A percentile compares a stretch with the other conserved stretches of the same genome.
Conservation (phyloP, 2,888 invertebrate species). For the Megaustenia siamemsis region DNA sequence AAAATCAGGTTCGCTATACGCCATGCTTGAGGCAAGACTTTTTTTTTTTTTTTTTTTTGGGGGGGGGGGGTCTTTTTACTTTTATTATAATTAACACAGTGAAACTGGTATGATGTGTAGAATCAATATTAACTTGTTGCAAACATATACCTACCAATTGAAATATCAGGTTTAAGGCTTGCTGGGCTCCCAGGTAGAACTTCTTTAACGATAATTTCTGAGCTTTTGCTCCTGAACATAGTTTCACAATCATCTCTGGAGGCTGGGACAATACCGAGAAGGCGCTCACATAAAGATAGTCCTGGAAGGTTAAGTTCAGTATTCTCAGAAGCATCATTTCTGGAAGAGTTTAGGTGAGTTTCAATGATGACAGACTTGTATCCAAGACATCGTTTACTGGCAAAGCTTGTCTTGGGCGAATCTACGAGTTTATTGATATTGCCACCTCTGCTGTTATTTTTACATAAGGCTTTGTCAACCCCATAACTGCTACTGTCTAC, state of each 20-base stretch:
- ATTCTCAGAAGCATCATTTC: neutral
- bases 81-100: too few species aligned
- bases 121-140: neutral
- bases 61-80: too few species aligned
- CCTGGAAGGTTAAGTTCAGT: neutral
- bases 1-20: too few species aligned
- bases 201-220: constrained; percentile 32
- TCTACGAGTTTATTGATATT: neutral
- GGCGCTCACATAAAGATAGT: constrained; percentile 12
- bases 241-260: constrained; percentile 7
- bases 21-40: too few species aligned
- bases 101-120: too few species aligned
- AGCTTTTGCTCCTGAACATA: neutral
- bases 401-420: constrained; percentile 9
- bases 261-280: constrained; percentile 44
- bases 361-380: constrained; percentile 31
- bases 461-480: neutral
- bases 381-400: constrained; percentile 3
- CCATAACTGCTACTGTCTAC: neutral
- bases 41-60: too few species aligned
- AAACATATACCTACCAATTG: constrained; percentile 24
- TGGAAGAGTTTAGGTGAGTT: neutral
- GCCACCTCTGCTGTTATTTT: neutral
- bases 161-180: constrained; percentile 5
- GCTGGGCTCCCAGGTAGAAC: constrained; percentile 23